These are phyloP conservation scores for Ophonus ardosiacus DNA, from an alignment of 2,888 invertebrate genomes.

Conservation along the genomic window DNA sequence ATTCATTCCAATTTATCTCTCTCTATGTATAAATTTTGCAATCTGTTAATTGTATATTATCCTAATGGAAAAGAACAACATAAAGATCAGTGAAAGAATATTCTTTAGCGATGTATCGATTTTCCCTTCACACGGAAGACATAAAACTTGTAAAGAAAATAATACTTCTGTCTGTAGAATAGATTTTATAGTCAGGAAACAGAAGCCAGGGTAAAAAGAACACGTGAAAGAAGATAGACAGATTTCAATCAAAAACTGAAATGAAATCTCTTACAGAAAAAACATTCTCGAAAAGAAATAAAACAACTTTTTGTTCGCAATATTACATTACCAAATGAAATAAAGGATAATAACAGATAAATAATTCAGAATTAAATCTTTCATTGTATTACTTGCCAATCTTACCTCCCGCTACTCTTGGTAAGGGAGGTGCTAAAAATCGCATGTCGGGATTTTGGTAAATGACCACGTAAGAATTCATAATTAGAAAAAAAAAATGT, in stretches of 20 bases:
- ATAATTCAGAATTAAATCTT: too few relatives aligned
- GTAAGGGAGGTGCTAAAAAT: too few relatives aligned
- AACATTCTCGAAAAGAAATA: neutral
- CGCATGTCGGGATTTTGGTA: too few relatives aligned
- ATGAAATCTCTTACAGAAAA: neutral
- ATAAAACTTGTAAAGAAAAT: slow-evolving; percentile 6
- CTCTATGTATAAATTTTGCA: neutral
- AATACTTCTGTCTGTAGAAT: slow-evolving; percentile 20
- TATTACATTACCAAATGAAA: too few relatives aligned
- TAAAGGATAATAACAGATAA: too few relatives aligned
- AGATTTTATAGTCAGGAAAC: slow-evolving; percentile 32
- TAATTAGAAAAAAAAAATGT: too few relatives aligned
- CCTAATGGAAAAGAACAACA: neutral
- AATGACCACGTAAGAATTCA: too few relatives aligned
- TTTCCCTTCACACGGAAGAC: neutral
- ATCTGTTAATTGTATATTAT: neutral
- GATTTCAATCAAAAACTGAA: slow-evolving; percentile 18
- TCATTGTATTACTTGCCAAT: too few relatives aligned
- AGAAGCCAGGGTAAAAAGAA: slow-evolving; percentile 1
- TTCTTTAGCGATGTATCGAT: slow-evolving; percentile 3
- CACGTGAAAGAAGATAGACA: neutral
- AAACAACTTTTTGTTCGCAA: too few relatives aligned
- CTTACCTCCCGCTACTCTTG: too few relatives aligned
- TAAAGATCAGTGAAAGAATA: neutral
- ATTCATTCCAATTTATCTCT: neutral